phyloP scores from a whole-genome alignment of 2,888 invertebrate species.

The Allygus modestus region DNA sequence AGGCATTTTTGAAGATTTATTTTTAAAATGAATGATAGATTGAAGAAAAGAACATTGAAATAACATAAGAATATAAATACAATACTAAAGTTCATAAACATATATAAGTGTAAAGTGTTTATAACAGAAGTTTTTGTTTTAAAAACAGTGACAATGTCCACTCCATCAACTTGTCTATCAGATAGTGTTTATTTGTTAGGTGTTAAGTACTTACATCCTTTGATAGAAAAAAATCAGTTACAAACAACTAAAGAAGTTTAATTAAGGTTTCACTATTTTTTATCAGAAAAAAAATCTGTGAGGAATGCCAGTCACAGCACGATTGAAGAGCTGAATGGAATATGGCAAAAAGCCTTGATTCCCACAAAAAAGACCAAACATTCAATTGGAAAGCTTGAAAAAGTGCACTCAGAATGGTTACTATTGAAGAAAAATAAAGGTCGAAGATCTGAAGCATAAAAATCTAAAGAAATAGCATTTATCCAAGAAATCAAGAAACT shows the following conservation, averaged over 20 bases:
- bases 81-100: neutral
- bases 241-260: neutral
- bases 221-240: neutral
- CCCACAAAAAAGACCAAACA: neutral
- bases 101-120: no score
- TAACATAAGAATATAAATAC: neutral
- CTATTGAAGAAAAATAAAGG: neutral
- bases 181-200: conserved; percentile 18
- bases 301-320: neutral
- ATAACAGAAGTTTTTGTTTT: neutral
- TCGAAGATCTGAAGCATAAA: no score
- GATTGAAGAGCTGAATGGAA: neutral
- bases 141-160: neutral
- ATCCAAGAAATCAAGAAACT: no score
- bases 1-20: neutral
- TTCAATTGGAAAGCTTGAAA: neutral
- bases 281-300: neutral
- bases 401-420: neutral
- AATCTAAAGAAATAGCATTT: no score
- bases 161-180: neutral
- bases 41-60: no score
- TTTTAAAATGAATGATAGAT: neutral
- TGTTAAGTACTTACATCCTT: neutral
- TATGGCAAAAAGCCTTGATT: neutral
- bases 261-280: conserved; percentile 1